Evolutionary conservation across 2,888 invertebrate species (phyloP), one percentile per base, ranked within the genome.

Genomic region (Eurytoma adleriae): DNA sequence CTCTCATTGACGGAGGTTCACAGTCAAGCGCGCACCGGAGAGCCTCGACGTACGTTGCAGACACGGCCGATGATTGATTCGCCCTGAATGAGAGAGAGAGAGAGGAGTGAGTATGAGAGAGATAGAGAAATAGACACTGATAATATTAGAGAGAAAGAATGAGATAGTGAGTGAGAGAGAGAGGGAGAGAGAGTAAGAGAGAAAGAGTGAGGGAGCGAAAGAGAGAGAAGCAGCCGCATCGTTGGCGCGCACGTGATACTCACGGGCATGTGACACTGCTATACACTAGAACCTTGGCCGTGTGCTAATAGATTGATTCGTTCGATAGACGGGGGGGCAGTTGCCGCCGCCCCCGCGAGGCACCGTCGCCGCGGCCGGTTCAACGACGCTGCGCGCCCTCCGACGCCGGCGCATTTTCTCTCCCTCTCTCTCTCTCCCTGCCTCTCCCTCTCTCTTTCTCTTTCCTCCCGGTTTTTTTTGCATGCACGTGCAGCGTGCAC

Each of bases 301-400:
- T 88, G 78, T 59, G 86, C 87, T 88, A 88, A 89, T 88, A 86
- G 86, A 79, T 85, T 86, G 86, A 87, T 86, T 85, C 87, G 88
- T 86, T 89, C 88, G 86, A 88, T 89, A 84, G 78, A 74, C 57
- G 52, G 30, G 48, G 27, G 27, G 27, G 27, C 20, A 50, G 27
- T 5, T 3, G 24, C 20, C 20, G 14, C 24, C 78, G 72, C 56
- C 81, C 78, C 82, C 62, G n/a, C 40, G 68, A 5, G 52, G 57
- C 14, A 57, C 27, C 48, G 30, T 40, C 70, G 57, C 70, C 70
- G 50, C 20, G 50, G 27, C 18, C 16, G 54, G 62, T 54, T 73
- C 30, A 54, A 27, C 74, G 66, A 59, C 69, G 62, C 54, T 30
- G 30, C 30, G 30, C 30, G 30, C 30, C 30, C 30, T 30, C 30